These are phyloP conservation scores for Pectinophora gossypiella DNA, from an alignment of 1,140 invertebrate species.

Conservation along the genomic window DNA sequence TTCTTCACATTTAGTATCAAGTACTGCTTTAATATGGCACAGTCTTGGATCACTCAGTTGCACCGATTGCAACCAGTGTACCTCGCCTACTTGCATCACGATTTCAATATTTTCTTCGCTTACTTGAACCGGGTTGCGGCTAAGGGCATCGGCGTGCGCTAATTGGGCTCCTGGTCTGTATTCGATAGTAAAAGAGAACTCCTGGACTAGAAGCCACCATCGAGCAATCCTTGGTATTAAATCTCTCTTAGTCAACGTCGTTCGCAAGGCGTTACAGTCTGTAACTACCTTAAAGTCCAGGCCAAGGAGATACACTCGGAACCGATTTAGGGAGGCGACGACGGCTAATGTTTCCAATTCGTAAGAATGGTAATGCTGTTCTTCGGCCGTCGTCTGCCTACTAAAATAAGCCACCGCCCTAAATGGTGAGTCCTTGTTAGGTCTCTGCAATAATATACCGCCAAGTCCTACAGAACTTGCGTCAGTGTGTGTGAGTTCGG, in stretches of 20 bases:
- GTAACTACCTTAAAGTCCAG: slow-evolving; percentile 46
- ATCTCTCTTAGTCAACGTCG: slow-evolving; percentile 7
- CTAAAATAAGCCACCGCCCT: slow-evolving; percentile 32
- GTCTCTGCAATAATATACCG: slow-evolving; percentile 22
- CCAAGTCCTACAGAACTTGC: slow-evolving; percentile 17
- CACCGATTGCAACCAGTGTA: slow-evolving; percentile 4
- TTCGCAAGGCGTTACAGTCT: slow-evolving; percentile 40
- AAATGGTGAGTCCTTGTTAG: slow-evolving; percentile 13
- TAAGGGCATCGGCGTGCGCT: slow-evolving; percentile 38
- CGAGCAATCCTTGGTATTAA: slow-evolving; percentile 12
- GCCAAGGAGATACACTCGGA: slow-evolving; percentile 38
- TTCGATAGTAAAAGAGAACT: slow-evolving; percentile 27
- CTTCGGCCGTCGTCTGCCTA: slow-evolving; percentile 21
- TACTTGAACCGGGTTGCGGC: slow-evolving; percentile 13
- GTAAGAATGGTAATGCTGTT: slow-evolving; percentile 30
- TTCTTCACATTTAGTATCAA: slow-evolving; percentile 4
- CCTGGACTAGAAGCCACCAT: slow-evolving; percentile 14
- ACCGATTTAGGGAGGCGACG: slow-evolving; percentile 26
- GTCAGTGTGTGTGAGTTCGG: slow-evolving; percentile 17
- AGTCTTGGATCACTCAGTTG: background rate
- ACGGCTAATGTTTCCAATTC: slow-evolving; percentile 39
- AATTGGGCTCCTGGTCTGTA: slow-evolving; percentile 27
- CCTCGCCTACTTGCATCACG: background rate
- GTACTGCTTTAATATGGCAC: background rate
- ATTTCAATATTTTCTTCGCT: background rate